A percentile compares a stretch with the other conserved stretches of the same genome.
Evolutionary conservation across 2,888 invertebrate genomes (phyloP).

Genomic region (Hanleya hanleyi): DNA sequence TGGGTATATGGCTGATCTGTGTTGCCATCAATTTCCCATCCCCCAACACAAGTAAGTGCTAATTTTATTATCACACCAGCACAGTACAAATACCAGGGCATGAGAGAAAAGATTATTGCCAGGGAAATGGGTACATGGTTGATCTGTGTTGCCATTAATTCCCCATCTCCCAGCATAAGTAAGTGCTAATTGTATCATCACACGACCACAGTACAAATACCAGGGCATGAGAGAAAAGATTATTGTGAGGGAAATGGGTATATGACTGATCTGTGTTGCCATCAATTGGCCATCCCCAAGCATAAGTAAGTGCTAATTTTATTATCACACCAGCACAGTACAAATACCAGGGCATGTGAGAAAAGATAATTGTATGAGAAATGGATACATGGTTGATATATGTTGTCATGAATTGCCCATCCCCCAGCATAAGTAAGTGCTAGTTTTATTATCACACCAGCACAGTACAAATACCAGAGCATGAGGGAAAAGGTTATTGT

Average conservation of each 20-base stretch:
- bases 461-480: too few relatives aligned
- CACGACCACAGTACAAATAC: constrained; percentile 44
- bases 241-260: too few relatives aligned
- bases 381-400: too few relatives aligned
- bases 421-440: too few relatives aligned
- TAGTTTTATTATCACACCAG: too few relatives aligned
- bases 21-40: background rate
- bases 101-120: constrained; percentile 2
- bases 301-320: too few relatives aligned
- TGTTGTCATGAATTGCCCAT: too few relatives aligned
- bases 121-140: background rate
- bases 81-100: constrained; percentile 27
- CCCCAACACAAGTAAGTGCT: constrained; percentile 51
- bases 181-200: constrained; percentile 45
- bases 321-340: constrained; percentile 17
- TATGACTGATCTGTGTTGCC: too few relatives aligned
- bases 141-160: background rate
- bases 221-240: too few relatives aligned
- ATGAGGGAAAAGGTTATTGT: too few relatives aligned
- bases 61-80: constrained; percentile 22
- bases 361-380: too few relatives aligned
- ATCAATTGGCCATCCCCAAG: too few relatives aligned
- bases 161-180: constrained; percentile 24
- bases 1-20: background rate
- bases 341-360: constrained; percentile 14